Evolutionary conservation across 2,888 invertebrate genomes (phyloP), one percentile per base, ranked within the genome.

Genomic region (Eurois occulta): DNA sequence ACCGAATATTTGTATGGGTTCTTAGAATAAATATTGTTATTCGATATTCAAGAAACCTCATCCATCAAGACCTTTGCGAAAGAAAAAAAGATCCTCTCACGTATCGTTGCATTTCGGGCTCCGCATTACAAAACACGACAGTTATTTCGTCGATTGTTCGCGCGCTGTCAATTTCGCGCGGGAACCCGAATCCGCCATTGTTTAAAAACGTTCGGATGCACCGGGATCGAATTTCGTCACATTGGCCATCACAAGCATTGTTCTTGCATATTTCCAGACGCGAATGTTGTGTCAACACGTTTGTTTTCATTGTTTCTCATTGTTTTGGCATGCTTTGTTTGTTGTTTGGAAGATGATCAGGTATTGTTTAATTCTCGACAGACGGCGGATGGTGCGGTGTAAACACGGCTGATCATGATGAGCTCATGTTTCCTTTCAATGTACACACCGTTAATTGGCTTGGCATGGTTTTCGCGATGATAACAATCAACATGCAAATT

Each of bases 181-280:
- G 89, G 90, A 92, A 91, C 88, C 78, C 75, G 80, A 88, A 78
- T 87, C 87, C 85, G 86, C 89, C 86, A 93, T 93, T 93, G 93
- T 93, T 91, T 81, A 77, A 85, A 86, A 85, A 91, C 86, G 87
- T 92, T 91, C 88, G 88, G 91, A 91, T 89, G 89, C 91, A 89
- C 86, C 88, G 89, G 91, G 90, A 91, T 94, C 92, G 88, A 87
- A 91, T 95, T 94, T 92, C 94, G 91, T 91, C 93, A 94, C 90
- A 84, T 86, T 75, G 75, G 72, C 86, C 90, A 91, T 92, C 92
- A 86, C 90, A 86, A 84, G 90, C 90, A 93, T 94, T 94, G 94
- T 94, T 91, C 89, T 85, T 86, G 85, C 84, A 84, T 81, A 89
- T 90, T 90, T 91, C 87, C 90, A 86, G 87, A 86, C 87, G 86